Conservation (phyloP, 2,888 invertebrate species). For the Nectonema munidae region DNA sequence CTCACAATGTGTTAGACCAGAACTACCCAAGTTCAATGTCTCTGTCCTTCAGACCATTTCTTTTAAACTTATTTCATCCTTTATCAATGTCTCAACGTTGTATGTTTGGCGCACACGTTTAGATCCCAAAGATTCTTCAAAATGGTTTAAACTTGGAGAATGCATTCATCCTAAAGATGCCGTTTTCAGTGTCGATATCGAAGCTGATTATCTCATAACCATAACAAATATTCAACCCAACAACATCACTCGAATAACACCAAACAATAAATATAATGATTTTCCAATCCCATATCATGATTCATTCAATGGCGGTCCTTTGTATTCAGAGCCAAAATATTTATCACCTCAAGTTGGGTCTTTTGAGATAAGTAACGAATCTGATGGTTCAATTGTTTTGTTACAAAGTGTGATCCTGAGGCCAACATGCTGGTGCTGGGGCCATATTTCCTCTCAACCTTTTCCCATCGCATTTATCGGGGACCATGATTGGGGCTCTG, state of each 20-base stretch:
- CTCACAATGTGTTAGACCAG: slow-evolving; percentile 7
- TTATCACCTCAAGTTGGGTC: slow-evolving; percentile 22
- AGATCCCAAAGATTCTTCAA: slow-evolving; percentile 17
- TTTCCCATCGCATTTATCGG: slow-evolving; percentile 20
- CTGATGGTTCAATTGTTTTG: slow-evolving; percentile 19
- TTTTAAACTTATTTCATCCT: slow-evolving; percentile 1
- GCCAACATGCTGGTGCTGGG: slow-evolving; percentile 21
- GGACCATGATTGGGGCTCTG: slow-evolving; percentile 20
- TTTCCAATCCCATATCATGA: slow-evolving; percentile 22
- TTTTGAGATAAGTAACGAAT: slow-evolving; percentile 20
- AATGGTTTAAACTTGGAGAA: not conserved
- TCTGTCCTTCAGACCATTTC: not conserved
- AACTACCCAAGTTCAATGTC: not conserved
- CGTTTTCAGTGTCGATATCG: no score
- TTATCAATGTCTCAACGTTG: not conserved
- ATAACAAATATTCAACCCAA: no score
- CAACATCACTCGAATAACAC: no score
- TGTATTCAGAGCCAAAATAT: slow-evolving; percentile 21
- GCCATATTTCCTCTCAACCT: slow-evolving; percentile 15
- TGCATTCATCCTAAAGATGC: no score
- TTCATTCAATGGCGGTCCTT: no score
- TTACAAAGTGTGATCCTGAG: slow-evolving; percentile 20
- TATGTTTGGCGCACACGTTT: slow-evolving; percentile 6
- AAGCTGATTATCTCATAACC: no score
- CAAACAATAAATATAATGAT: slow-evolving; percentile 18